Evolutionary conservation across 2,797 vertebrate genomes (phyloP), one percentile per base, ranked within the genome.

Genomic region (Acrocephalus scirpaceus): DNA sequence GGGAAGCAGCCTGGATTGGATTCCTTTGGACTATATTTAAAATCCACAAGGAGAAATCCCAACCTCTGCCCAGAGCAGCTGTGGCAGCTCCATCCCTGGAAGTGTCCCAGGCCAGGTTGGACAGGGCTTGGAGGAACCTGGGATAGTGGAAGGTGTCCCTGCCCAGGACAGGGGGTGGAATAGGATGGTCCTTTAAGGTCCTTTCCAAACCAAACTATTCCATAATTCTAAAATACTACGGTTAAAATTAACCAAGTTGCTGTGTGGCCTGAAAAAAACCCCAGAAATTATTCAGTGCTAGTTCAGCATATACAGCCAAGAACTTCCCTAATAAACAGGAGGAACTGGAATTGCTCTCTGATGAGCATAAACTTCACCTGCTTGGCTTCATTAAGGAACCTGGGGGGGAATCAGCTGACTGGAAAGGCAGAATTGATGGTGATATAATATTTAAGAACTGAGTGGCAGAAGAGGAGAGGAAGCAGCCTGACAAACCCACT

Each of bases 91-190:
- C 9, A 36, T 61, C 40, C 13, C 70, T 74, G 50, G 11, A 2
- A 50, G 32, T 57, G 57, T 11, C 48, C 50, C 7, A 36, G 22
- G 19, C 48, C 48, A 23, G 62, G 27, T 2, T 53, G 40, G 40
- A 66, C 0, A 0, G 50, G 36, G 5, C 7, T 89, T 45, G 36
- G 71, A 82, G 36, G 11, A 44, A 0, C 8, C 27, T 82, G 71
- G 42, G 19, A 7, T 1, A 5, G 19, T 50, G 44, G 27, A 25
- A 62, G 10, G 9, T 70, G 32, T 64, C 23, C 16, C 32, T 76
- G 64, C 32, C 26, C 36, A 27, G 2, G 42, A 34, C 56, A 82
- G 16, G 12, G 15, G 9, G 7, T 75, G 36, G 38, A 2, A 70
- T 3, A 9, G 16, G 23, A 22, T 19, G 20, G 4, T 1, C 16